These are phyloP conservation scores for Prosopocoilus inquinatus DNA, from an alignment of 2,888 invertebrate genomes.

Conservation along the genomic window DNA sequence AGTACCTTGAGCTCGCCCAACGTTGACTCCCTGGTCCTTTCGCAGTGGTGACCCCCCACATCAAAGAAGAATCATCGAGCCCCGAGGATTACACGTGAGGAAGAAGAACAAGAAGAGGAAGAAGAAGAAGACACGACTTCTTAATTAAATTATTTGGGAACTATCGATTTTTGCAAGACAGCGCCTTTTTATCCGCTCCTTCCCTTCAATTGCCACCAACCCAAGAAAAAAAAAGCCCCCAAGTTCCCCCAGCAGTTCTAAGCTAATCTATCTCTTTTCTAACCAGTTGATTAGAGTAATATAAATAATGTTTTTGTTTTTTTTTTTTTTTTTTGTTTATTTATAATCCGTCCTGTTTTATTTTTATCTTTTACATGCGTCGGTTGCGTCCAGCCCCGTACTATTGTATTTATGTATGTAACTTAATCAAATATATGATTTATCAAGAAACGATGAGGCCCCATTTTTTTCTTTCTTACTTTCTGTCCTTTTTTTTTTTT, in stretches of 20 bases:
- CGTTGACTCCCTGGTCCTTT: slow-evolving; percentile 44
- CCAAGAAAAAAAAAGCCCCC: too few relatives aligned
- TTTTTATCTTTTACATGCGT: slow-evolving; percentile 12
- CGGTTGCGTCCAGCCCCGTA: slow-evolving; percentile 34
- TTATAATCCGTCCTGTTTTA: slow-evolving; percentile 45
- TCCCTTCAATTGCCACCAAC: too few relatives aligned
- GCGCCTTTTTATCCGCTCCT: too few relatives aligned
- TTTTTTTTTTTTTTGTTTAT: slow-evolving; percentile 34
- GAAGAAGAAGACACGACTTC: slow-evolving; percentile 11
- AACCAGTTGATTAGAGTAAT: background rate
- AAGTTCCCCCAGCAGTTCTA: too few relatives aligned
- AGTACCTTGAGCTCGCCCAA: slow-evolving; percentile 43
- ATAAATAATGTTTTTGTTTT: too few relatives aligned
- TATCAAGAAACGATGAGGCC: background rate
- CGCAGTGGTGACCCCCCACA: slow-evolving; percentile 44
- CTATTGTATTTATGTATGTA: slow-evolving; percentile 44
- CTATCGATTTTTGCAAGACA: too few relatives aligned
- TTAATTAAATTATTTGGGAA: too few relatives aligned
- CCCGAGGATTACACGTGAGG: slow-evolving; percentile 36
- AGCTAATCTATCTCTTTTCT: too few relatives aligned
- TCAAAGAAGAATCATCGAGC: slow-evolving; percentile 35
- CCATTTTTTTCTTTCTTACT: background rate
- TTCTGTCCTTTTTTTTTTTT: background rate
- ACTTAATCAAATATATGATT: slow-evolving; percentile 32
- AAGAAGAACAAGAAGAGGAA: slow-evolving; percentile 15